Conservation (phyloP, 2,113 vertebrate genomes). For the Cnemophilus loriae region DNA sequence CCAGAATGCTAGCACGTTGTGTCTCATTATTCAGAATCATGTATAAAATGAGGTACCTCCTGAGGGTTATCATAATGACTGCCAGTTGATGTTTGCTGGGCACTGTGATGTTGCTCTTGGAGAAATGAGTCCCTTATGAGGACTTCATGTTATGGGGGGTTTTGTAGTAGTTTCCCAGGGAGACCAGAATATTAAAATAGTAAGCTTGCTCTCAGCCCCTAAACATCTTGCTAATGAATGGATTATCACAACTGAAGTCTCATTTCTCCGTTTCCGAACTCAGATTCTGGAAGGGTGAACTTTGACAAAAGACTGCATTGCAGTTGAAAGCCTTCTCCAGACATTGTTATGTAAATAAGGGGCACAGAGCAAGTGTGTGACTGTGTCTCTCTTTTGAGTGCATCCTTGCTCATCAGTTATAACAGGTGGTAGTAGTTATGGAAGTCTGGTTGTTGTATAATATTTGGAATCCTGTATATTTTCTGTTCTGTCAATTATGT, state of each 20-base stretch:
- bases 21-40: background rate
- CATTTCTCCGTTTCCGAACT: background rate
- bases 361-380: background rate
- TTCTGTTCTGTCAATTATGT: constrained; percentile 38
- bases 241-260: background rate
- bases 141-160: background rate
- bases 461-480: constrained; percentile 44
- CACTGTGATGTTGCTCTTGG: background rate
- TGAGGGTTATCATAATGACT: background rate
- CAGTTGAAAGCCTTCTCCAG: background rate
- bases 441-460: background rate
- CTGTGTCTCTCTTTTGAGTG: background rate
- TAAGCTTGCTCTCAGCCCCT: background rate
- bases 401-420: constrained; percentile 27
- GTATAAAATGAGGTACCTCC: background rate
- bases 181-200: background rate
- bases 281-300: background rate
- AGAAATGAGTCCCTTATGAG: background rate
- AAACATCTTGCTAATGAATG: background rate
- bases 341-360: background rate
- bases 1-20: background rate
- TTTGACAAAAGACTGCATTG: background rate
- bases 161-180: background rate
- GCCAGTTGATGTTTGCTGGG: background rate
- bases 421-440: background rate